Conservation (phyloP, 2,113 vertebrate genomes). For the Jacana jacana region DNA sequence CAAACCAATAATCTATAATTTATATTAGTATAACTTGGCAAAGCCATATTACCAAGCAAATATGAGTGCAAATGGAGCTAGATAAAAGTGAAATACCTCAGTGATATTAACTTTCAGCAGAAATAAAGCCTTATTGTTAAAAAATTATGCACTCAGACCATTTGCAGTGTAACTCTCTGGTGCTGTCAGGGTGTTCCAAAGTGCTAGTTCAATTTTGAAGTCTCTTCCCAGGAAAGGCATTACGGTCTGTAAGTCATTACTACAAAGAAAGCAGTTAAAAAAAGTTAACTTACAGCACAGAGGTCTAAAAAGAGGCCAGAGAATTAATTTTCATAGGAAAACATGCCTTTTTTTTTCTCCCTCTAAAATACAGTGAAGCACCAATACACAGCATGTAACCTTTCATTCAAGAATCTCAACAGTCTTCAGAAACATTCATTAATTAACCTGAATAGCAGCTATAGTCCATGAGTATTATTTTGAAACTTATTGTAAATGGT, state of each 20-base stretch:
- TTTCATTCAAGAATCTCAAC: neutral
- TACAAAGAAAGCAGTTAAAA: neutral
- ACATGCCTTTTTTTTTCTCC: neutral
- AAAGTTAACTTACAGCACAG: neutral
- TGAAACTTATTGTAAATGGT: neutral
- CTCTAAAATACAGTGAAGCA: neutral
- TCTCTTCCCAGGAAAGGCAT: neutral
- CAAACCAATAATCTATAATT: conserved; percentile 26
- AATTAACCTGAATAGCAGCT: conserved; percentile 25
- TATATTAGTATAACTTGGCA: conserved; percentile 13
- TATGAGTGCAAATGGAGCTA: neutral
- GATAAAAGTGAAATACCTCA: neutral
- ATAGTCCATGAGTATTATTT: neutral
- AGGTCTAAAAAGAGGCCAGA: neutral
- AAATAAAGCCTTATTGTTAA: conserved; percentile 42
- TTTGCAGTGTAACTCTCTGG: neutral
- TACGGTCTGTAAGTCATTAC: neutral
- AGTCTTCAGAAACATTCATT: conserved; percentile 13
- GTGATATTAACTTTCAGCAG: conserved; percentile 8
- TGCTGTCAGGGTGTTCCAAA: neutral
- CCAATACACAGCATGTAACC: neutral
- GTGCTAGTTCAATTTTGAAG: neutral
- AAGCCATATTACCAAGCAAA: conserved; percentile 6
- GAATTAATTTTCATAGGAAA: neutral
- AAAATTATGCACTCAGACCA: neutral